A percentile compares a stretch with the other conserved stretches of the same genome.
These are phyloP conservation scores for Thomomys bottae DNA, from an alignment of 2,113 vertebrate species.

Conservation along the genomic window DNA sequence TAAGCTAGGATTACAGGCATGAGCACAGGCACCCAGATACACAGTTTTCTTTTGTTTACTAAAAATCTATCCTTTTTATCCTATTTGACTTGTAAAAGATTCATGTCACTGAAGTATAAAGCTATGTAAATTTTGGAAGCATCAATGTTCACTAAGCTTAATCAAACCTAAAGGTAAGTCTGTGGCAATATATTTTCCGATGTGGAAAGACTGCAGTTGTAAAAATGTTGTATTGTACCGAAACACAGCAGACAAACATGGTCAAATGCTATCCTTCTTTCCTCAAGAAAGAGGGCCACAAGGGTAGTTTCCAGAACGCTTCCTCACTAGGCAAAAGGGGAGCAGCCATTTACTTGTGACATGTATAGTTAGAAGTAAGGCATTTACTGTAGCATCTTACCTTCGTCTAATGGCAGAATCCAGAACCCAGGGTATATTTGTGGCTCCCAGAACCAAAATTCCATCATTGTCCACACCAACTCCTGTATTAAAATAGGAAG, in stretches of 20 bases:
- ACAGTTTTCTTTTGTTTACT: not conserved
- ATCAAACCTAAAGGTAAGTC: not conserved
- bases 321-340: not conserved
- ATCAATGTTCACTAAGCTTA: not conserved
- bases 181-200: not conserved
- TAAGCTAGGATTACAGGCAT: too few species aligned
- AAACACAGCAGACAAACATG: not conserved
- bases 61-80: not conserved
- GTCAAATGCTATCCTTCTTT: not conserved
- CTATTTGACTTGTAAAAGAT: not conserved
- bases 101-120: slow-evolving; percentile 1
- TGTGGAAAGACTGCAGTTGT: not conserved
- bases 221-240: not conserved
- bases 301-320: not conserved
- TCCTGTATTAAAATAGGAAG: slow-evolving; percentile 84
- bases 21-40: not conserved
- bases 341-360: not conserved
- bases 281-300: not conserved
- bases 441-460: slow-evolving; percentile 97
- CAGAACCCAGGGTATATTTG: slow-evolving; percentile 98
- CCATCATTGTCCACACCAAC: slow-evolving; percentile 97
- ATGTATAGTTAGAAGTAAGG: not conserved
- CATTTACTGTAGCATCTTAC: slow-evolving; percentile 81
- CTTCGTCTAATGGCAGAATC: slow-evolving; percentile 98
- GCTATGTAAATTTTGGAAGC: slow-evolving; percentile 11